Percentiles rank a stretch among this genome's conserved stretches.
These are phyloP conservation scores for Cygnus olor DNA, from an alignment of 2,797 vertebrate genomes.

Conservation along the genomic window DNA sequence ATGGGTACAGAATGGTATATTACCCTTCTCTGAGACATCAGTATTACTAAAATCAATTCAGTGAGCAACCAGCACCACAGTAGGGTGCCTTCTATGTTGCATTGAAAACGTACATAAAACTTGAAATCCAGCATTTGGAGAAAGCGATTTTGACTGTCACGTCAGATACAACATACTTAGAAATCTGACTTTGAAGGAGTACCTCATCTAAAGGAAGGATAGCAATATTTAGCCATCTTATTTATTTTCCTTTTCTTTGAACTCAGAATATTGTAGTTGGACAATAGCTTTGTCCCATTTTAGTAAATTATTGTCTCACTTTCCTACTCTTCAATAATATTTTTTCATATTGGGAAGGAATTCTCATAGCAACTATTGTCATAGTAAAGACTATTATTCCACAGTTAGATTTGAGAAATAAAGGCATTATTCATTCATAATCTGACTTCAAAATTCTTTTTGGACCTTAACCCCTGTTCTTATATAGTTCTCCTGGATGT, in stretches of 20 bases:
- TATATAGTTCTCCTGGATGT: neutral
- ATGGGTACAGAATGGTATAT: neutral
- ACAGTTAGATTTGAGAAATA: neutral
- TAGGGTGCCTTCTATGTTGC: neutral
- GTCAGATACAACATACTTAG: neutral
- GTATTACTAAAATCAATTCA: neutral
- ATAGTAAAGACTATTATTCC: neutral
- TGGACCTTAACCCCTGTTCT: neutral
- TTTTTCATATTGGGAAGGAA: conserved; percentile 18
- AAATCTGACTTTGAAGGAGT: neutral
- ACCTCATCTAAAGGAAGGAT: neutral
- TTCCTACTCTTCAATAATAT: neutral
- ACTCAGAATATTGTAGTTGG: neutral
- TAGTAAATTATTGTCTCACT: conserved; percentile 31
- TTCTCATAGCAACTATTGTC: neutral
- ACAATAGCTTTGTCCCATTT: neutral
- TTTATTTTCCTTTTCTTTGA: conserved; percentile 17
- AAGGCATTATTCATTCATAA: neutral
- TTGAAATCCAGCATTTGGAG: neutral
- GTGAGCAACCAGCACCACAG: neutral
- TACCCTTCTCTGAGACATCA: neutral
- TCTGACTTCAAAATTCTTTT: neutral
- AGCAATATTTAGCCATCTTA: neutral
- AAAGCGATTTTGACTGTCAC: neutral
- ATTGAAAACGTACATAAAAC: neutral